A percentile compares a stretch with the other conserved stretches of the same genome.
Evolutionary conservation across 2,797 vertebrate genomes (phyloP).

Genomic region (Rhabdophis nuchalis): DNA sequence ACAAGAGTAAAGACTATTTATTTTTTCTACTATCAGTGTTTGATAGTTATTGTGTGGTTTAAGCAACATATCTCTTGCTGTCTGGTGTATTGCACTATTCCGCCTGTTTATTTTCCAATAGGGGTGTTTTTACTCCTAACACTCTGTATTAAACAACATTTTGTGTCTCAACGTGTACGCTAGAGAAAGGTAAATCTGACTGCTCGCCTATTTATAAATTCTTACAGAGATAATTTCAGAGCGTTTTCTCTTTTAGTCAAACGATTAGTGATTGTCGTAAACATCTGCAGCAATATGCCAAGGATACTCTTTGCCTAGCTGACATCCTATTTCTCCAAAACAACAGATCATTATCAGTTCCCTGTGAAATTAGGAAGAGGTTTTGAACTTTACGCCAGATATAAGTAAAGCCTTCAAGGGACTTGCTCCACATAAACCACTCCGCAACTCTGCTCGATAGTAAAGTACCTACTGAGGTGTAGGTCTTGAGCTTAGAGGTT

Average conservation of each 20-base stretch:
- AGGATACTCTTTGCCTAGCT: slow-evolving; percentile 30
- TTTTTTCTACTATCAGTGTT: too few relatives aligned
- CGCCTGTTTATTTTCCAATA: too few relatives aligned
- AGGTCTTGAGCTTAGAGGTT: slow-evolving; percentile 50
- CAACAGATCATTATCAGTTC: neutral
- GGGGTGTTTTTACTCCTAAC: too few relatives aligned
- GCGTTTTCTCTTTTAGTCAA: neutral
- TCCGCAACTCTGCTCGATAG: neutral
- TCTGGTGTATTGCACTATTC: too few relatives aligned
- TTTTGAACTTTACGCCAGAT: neutral
- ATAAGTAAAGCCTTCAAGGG: neutral
- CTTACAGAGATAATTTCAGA: slow-evolving; percentile 34
- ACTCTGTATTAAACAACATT: slow-evolving; percentile 38
- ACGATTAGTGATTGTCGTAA: neutral
- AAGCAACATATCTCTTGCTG: too few relatives aligned
- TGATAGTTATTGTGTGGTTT: too few relatives aligned
- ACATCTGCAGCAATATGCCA: slow-evolving; percentile 24
- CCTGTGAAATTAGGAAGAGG: neutral
- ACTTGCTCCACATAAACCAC: neutral
- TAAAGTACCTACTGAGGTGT: slow-evolving; percentile 41
- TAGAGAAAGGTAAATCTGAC: slow-evolving; percentile 46
- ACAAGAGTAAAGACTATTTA: too few relatives aligned
- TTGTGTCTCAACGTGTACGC: neutral
- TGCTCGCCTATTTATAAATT: slow-evolving; percentile 29
- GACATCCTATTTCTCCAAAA: slow-evolving; percentile 33